A percentile compares a stretch with the other conserved stretches of the same genome.
Evolutionary conservation across 2,797 vertebrate species (phyloP).

Genomic region (Phoebastria nigripes): DNA sequence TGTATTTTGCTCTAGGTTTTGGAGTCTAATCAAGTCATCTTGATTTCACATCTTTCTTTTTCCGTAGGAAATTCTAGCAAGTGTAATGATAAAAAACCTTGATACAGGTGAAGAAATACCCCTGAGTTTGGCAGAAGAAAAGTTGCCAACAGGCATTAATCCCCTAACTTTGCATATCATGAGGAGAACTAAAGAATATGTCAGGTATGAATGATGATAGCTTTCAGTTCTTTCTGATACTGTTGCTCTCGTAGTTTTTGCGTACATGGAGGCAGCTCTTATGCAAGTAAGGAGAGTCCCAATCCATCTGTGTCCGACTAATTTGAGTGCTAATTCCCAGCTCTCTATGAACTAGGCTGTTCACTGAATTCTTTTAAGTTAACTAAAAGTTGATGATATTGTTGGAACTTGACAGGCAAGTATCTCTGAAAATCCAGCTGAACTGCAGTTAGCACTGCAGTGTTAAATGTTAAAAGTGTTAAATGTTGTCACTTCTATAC

Average conservation of each 20-base stretch:
- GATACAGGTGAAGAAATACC: conserved; percentile 99
- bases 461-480: not conserved
- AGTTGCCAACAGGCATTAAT: conserved; percentile 95
- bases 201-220: conserved; percentile 82
- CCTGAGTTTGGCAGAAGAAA: conserved; percentile 95
- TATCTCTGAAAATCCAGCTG: not conserved
- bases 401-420: not conserved
- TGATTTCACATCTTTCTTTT: not conserved
- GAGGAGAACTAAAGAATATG: conserved; percentile 98
- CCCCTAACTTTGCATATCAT: conserved; percentile 97
- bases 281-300: not conserved
- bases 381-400: not conserved
- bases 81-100: conserved; percentile 99
- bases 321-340: not conserved
- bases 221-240: not conserved
- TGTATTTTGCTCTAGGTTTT: not conserved
- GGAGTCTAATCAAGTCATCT: not conserved
- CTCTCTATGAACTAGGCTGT: not conserved
- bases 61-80: conserved; percentile 94
- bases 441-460: not conserved
- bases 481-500: not conserved
- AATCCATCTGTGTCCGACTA: not conserved
- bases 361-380: not conserved
- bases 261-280: not conserved
- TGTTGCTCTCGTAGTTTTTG: not conserved